These are phyloP conservation scores for Diarsia brunnea DNA, from an alignment of 2,888 invertebrate species.

Conservation along the genomic window DNA sequence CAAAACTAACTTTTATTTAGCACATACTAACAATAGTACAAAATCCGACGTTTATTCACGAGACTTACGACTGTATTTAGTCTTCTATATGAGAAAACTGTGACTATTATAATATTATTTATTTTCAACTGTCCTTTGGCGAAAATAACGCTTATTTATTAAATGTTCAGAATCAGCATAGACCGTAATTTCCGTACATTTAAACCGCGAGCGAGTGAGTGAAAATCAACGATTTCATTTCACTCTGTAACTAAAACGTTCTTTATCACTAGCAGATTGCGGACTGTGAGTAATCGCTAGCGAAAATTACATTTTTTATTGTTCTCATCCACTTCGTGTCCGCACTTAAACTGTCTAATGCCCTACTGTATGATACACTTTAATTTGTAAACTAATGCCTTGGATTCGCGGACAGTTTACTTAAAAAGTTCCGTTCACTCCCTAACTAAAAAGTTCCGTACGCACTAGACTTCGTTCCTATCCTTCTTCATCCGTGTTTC, in stretches of 20 bases:
- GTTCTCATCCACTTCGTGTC: not conserved
- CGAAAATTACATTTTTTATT: not conserved
- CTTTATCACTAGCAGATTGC: not conserved
- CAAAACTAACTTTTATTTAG: constrained; percentile 51
- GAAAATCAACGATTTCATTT: not conserved
- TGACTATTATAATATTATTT: constrained; percentile 24
- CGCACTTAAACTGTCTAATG: not conserved
- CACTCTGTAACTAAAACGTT: not conserved
- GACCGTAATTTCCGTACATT: constrained; percentile 3
- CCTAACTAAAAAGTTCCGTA: not conserved
- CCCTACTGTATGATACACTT: not conserved
- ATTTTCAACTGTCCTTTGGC: constrained; percentile 23
- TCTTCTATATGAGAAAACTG: constrained; percentile 30
- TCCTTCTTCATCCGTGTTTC: not conserved
- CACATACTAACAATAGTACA: constrained; percentile 50
- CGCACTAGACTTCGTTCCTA: not conserved
- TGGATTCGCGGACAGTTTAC: not conserved
- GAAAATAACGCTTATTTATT: not conserved
- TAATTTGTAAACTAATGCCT: not conserved
- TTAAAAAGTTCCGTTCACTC: constrained; percentile 2
- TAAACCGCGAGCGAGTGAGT: not conserved
- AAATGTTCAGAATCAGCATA: constrained; percentile 12
- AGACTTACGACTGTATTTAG: constrained; percentile 38
- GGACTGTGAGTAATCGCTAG: not conserved
- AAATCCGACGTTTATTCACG: constrained; percentile 49